These are phyloP conservation scores for Oscheius myriophilus DNA, from an alignment of 2,888 invertebrate species.

Conservation along the genomic window DNA sequence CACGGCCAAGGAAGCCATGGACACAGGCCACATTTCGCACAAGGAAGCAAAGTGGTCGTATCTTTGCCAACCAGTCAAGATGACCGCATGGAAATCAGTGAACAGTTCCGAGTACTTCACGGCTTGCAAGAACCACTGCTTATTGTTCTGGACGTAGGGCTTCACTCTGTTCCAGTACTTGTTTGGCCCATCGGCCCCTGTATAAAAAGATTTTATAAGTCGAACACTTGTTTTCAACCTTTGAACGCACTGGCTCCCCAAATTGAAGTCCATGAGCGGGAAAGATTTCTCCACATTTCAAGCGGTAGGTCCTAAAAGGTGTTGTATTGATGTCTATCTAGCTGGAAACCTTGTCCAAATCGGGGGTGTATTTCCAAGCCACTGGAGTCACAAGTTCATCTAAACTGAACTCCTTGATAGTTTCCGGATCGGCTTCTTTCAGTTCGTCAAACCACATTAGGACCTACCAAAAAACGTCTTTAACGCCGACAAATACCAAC, in stretches of 20 bases:
- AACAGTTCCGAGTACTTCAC: constrained; percentile 47
- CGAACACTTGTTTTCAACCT: no score
- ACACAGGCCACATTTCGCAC: constrained; percentile 56
- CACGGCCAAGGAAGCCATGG: constrained; percentile 53
- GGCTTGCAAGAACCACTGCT: constrained; percentile 51
- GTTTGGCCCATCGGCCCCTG: constrained; percentile 55
- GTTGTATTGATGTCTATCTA: background rate
- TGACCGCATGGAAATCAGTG: constrained; percentile 45
- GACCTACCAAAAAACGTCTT: no score
- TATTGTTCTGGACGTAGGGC: constrained; percentile 55
- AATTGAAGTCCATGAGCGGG: constrained; percentile 77
- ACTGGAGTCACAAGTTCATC: constrained; percentile 50
- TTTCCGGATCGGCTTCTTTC: constrained; percentile 36
- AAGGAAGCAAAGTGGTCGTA: constrained; percentile 59
- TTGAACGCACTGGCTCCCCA: constrained; percentile 83
- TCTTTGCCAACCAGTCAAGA: constrained; percentile 61
- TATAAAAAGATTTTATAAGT: constrained; percentile 13
- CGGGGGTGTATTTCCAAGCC: constrained; percentile 55
- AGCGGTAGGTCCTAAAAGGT: constrained; percentile 42
- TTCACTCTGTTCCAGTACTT: constrained; percentile 50
- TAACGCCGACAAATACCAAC: no score
- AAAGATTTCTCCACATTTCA: constrained; percentile 56
- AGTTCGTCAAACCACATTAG: constrained; percentile 59
- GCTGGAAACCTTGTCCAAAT: constrained; percentile 39
- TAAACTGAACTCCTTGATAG: constrained; percentile 47